A percentile compares a stretch with the other conserved stretches of the same genome.
Evolutionary conservation across 2,113 vertebrate genomes (phyloP).

Genomic region (Xenopus laevis): DNA sequence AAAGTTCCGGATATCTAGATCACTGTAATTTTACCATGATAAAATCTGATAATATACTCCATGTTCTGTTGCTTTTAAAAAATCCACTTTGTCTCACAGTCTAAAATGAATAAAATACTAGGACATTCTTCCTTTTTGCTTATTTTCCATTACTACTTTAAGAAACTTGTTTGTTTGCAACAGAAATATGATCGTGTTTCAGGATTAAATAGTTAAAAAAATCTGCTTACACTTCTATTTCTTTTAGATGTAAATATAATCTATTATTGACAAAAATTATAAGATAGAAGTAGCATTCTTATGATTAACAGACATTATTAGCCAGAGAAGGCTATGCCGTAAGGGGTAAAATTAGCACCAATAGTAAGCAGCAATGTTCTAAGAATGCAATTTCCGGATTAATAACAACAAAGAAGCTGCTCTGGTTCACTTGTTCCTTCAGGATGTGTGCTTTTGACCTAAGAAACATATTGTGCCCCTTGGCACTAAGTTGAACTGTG

Average conservation of each 20-base stretch:
- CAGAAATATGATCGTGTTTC: not conserved
- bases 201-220: not conserved
- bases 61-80: no score
- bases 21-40: no score
- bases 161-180: not conserved
- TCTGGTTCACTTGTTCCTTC: slow-evolving; percentile 62
- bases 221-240: not conserved
- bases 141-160: not conserved
- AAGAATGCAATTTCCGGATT: slow-evolving; percentile 80
- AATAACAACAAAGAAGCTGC: slow-evolving; percentile 69
- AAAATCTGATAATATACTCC: no score
- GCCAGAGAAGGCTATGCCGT: slow-evolving; percentile 52
- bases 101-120: not conserved
- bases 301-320: slow-evolving; percentile 52
- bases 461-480: slow-evolving; percentile 73
- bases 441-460: slow-evolving; percentile 70
- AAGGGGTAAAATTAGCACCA: slow-evolving; percentile 53
- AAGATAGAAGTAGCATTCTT: slow-evolving; percentile 45
- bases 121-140: no score
- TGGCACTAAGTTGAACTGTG: slow-evolving; percentile 65
- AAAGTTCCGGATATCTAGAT: no score
- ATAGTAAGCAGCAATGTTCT: slow-evolving; percentile 68
- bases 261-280: slow-evolving; percentile 18
- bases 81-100: not conserved
- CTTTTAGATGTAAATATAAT: not conserved